Evolutionary conservation across 2,797 vertebrate genomes (phyloP), one percentile per base, ranked within the genome.

Genomic region (Ctenochaetus hawaiiensis): DNA sequence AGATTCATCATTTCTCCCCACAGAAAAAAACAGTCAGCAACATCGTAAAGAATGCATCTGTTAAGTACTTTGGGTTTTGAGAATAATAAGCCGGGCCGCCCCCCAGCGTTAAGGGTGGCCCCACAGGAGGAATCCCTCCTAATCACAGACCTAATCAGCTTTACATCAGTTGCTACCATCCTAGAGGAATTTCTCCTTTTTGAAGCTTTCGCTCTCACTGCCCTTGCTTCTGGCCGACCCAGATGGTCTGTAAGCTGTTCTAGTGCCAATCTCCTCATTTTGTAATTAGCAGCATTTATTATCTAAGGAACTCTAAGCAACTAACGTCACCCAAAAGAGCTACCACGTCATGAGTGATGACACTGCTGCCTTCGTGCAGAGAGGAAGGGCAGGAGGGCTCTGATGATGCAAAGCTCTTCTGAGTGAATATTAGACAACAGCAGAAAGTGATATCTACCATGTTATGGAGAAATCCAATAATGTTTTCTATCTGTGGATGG

Each of bases 381-480:
- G 54, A 78, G 57, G 30, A 76, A 48, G 58, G 30, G 53, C 23
- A 66, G 51, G 20, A 60, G 57, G 65, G 47, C 73, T 70, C 64
- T 39, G 45, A 56, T 37, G 77, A 75, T 48, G 69, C 65, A 67
- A 83, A 74, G 44, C 67, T 45, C 70, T 78, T 72, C 75, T 22
- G 68, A 76, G 22, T 39, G 71, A 87, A 73, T 65, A 75, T 18
- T 74, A 52, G 75, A 82, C 61, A 58, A 67, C 66, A 45, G 77
- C 68, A 43, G 63, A 66, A 69, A 52, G 66, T 65, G 62, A 66
- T 72, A 53, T 87, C 73, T 64, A 30, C 56, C 71, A 80, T n/a
- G 20, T 77, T n/a, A 51, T 77, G 63, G 81, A 70, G 73, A 85
- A 84, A 90, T 87, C 63, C 73, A 82, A 88, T 87, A 59, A 78